Base-by-base conservation (phyloP, 2,888 invertebrate species). In the Orchestes rusci region DNA sequence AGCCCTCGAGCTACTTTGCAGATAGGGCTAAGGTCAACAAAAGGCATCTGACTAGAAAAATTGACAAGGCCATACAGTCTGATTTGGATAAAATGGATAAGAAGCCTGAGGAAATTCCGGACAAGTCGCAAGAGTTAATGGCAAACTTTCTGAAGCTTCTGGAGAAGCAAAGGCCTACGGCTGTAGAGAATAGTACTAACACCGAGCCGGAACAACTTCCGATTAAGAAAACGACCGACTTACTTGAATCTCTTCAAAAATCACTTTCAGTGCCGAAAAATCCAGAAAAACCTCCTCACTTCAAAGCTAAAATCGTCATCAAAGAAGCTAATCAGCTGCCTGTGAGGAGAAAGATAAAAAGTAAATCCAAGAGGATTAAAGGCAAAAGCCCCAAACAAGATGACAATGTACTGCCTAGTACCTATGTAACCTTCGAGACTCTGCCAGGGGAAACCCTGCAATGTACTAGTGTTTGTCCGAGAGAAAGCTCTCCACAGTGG, bases 401-500 rank as follows among this genome's bases (percentile, higher is more conserved):
- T 28, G 65, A 69, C 19, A 65, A 67, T 15, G 65, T 73, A 10
- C 69, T 74, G 35, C 78, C 78, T 7, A 74, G 73, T 56, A 73
- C 75, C 29, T 80, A 79, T 56, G 79, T 79, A 7, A 76, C 75
- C 36, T 79, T 79, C 59, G 76, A 77, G 57, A 70, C 72, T 2
- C 50, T 59, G 19, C 62, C 58, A 2, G 60, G 58, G 20, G 53
- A 54, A 4, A 58, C 61, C 7, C 30, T 63, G 13, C 59, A 61
- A 57, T 65, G 72, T 16, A 77, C 79, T 8, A 67, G 71, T 49
- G 65, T 78, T 39, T 68, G 72, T 30, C 65, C 72, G 35, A 72
- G 70, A 54, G 70, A 65, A 38, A 71, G 71, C 3, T 71, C 69
- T 54, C 79, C 79, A 1, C 66, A 66, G 20, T 79, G 78, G 78